Evolutionary conservation across 1,140 invertebrate genomes (phyloP), one percentile per base, ranked within the genome.

Genomic region (Helicoverpa zea): DNA sequence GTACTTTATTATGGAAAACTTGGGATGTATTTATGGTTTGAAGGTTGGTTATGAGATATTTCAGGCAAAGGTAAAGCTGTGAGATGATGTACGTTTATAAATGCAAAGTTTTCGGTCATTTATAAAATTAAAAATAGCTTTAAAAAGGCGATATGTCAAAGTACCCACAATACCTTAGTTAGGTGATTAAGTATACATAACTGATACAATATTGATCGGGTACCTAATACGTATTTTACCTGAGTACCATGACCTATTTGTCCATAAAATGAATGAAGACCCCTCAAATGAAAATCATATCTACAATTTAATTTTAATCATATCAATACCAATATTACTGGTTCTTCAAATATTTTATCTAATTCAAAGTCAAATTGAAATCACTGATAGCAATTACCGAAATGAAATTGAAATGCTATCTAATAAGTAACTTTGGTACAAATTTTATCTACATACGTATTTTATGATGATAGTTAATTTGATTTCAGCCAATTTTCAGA

Each of bases 21-120:
- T 73, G 51, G n/a, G 16, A 58, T 58, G 35, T 52, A 54, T 73
- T 73, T 73, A 73, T 52, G 51, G 49, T 47, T 68, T 47, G n/a
- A 23, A 23, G 43, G 30, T 43, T 9, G 5, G 30, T n/a, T 64
- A 14, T 63, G 3, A 43, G 58, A 12, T 61, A 13, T 56, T 56
- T 56, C 12, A 11, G 52, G 13, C 0, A 54, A n/a, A 14, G 1
- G 52, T 7, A 9, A 54, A 5, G 14, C 52, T 14, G 51, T 2
- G 13, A n/a, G 9, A 54, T 54, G 3, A 14, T 14, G 4, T 43
- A 43, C 1, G 1, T 9, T 7, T 43, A 7, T 7, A 9, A 9
- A 43, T 7, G 9, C 35, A 43, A 23, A 43, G 35, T 43, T 43
- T 43, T 43, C 1, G 35, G 3, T 43, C 35, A 43, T 43, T 7